Base-by-base conservation (phyloP, 2,888 invertebrate genomes). In the Bursaphelenchus okinawaensis region DNA sequence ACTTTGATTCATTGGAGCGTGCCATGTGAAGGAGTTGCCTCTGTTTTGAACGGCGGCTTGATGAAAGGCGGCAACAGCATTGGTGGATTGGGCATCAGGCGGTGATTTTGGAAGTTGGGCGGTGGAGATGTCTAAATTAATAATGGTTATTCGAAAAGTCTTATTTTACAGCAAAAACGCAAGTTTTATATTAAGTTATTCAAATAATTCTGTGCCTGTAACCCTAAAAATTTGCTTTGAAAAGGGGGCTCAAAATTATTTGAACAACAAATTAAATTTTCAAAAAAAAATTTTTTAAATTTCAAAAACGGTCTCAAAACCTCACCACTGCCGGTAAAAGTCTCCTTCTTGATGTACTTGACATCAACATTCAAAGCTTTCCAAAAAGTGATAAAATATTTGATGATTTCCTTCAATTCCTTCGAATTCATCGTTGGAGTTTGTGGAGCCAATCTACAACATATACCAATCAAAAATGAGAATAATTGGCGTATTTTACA, bases 341-440 rank as follows among this genome's bases (percentile, higher is more conserved):
- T 61, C 62, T 82, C 79, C 59, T 82, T 76, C 54, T 78, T 82
- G 61, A 86, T 78, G 71, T 85, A 85, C 69, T 86, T 85, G 68
- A 84, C 84, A 75, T 86, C 86, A 3, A 84, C 80, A 82, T 93
- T 92, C 88, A 96, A 90, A 4, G 90, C 88, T 83, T 93, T 91
- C 95, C 96, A 98, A 85, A 98, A 99, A 77, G 90, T 89, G 65
- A 94, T 88, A 61, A 98, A 84, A 0, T 90, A 89, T 40, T 89
- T 87, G 72, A 98, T 40, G n/a, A 40, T n/a, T 4, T 40, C 54
- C 19, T 59, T 59, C 24, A 59, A 27, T 22, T 59, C 50, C 55
- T 19, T 51, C 4, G 24, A 50, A 29, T 88, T 58, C 79, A 92
- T 92, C 0, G 90, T 89, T 0, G 96, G 95, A 75, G 90, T 91